These are phyloP conservation scores for Tuberolachnus salignus DNA, from an alignment of 2,888 invertebrate genomes.

Conservation along the genomic window DNA sequence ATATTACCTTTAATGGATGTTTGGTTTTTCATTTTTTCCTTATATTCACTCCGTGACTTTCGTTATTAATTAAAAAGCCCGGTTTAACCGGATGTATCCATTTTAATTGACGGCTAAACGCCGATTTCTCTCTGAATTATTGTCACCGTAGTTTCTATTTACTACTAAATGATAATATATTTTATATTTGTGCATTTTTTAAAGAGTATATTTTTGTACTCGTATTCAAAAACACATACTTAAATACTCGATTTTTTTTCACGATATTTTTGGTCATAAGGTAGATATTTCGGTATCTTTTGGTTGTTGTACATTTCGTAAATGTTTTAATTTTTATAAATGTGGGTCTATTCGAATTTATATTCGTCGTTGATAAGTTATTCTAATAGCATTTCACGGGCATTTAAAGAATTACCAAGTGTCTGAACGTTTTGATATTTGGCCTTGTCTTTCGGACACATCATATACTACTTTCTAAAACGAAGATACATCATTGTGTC, in stretches of 20 bases:
- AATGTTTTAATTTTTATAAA: background rate
- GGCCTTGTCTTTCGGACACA: constrained; percentile 44
- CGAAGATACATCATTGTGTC: constrained; percentile 56
- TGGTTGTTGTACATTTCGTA: background rate
- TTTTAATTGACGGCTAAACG: constrained; percentile 48
- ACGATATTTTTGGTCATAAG: background rate
- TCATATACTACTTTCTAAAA: constrained; percentile 54
- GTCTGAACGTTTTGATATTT: constrained; percentile 36
- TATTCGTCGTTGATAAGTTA: constrained; percentile 23
- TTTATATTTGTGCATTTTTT: background rate
- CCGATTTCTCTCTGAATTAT: constrained; percentile 52
- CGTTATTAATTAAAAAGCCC: constrained; percentile 51
- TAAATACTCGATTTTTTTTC: background rate
- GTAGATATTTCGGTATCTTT: background rate
- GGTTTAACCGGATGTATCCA: constrained; percentile 50
- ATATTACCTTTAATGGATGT: constrained; percentile 33
- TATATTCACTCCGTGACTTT: constrained; percentile 45
- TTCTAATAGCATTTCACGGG: constrained; percentile 34
- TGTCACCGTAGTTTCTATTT: constrained; percentile 43
- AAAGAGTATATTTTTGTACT: background rate
- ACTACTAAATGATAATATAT: background rate
- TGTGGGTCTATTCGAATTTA: background rate
- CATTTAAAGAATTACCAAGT: constrained; percentile 46
- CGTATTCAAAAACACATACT: background rate
- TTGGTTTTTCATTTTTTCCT: constrained; percentile 21